These are phyloP conservation scores for Pogonophryne albipinna DNA, from an alignment of 2,797 vertebrate genomes.

Conservation along the genomic window DNA sequence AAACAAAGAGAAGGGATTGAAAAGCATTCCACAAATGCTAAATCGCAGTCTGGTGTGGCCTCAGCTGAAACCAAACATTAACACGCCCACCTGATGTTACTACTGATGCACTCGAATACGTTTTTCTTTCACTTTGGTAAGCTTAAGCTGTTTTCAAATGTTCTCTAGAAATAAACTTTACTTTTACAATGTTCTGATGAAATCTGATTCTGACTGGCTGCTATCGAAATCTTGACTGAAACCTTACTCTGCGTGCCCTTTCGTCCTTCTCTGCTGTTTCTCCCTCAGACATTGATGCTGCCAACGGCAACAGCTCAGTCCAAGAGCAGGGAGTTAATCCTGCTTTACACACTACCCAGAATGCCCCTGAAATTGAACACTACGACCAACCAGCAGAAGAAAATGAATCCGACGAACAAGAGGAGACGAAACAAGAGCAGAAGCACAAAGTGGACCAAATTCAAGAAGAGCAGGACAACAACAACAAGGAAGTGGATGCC, in stretches of 20 bases:
- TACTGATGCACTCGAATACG: too few relatives aligned
- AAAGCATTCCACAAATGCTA: neutral
- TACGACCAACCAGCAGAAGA: constrained; percentile 60
- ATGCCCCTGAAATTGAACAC: constrained; percentile 58
- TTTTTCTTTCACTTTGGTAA: too few relatives aligned
- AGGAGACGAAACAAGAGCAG: constrained; percentile 52
- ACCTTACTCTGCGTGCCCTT: neutral
- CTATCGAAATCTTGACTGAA: neutral
- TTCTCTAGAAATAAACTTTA: neutral
- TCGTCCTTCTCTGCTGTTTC: constrained; percentile 10
- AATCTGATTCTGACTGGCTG: neutral
- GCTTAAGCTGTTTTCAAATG: too few relatives aligned
- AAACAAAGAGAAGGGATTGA: constrained; percentile 1
- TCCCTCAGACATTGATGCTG: constrained; percentile 53
- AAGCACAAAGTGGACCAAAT: constrained; percentile 62
- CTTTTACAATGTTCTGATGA: neutral
- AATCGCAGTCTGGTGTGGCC: neutral
- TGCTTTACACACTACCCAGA: constrained; percentile 47
- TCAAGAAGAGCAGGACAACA: constrained; percentile 50
- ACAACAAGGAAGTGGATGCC: constrained; percentile 30
- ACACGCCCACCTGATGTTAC: neutral
- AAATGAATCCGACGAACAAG: constrained; percentile 32
- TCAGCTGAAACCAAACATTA: constrained; percentile 6
- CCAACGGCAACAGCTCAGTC: constrained; percentile 34
- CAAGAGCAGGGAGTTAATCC: constrained; percentile 59